Percentiles rank a stretch among this genome's conserved stretches.
Evolutionary conservation across 1,140 invertebrate species (phyloP).

Genomic region (Zaprionus camerounensis): DNA sequence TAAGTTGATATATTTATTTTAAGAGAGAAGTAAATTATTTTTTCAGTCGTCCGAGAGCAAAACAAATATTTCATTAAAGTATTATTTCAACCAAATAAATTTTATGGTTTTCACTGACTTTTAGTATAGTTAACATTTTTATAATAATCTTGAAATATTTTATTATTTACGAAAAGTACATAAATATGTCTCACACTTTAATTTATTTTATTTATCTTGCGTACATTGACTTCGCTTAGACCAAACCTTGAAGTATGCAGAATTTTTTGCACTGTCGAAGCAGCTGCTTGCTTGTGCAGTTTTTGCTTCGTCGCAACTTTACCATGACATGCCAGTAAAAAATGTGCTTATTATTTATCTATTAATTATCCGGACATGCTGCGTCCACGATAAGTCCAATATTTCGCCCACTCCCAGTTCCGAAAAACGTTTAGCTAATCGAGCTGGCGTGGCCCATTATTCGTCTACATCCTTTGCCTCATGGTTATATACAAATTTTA

Average conservation of each 20-base stretch:
- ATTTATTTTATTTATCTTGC: neutral
- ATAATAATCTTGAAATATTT: neutral
- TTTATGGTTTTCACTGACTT: neutral
- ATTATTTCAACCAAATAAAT: neutral
- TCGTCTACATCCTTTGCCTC: conserved; percentile 34
- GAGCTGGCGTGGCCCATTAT: conserved; percentile 20
- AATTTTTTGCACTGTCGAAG: conserved; percentile 27
- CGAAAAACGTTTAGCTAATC: conserved; percentile 44
- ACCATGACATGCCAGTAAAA: conserved; percentile 7
- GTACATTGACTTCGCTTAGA: conserved; percentile 7
- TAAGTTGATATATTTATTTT: neutral
- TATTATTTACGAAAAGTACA: neutral
- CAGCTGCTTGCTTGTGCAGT: conserved; percentile 2
- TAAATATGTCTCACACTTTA: neutral
- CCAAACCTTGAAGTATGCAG: conserved; percentile 35
- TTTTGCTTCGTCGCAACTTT: conserved; percentile 5
- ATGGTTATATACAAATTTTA: conserved; percentile 45
- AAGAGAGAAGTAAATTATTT: neutral
- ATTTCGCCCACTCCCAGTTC: conserved; percentile 36
- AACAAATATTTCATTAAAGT: neutral
- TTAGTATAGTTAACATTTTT: neutral
- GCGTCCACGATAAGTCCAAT: conserved; percentile 33
- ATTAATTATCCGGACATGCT: conserved; percentile 69
- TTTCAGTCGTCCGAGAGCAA: neutral
- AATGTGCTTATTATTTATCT: conserved; percentile 59